A percentile compares a stretch with the other conserved stretches of the same genome.
Conservation (phyloP, 2,888 invertebrate genomes). For the Drosophila kokeensis region DNA sequence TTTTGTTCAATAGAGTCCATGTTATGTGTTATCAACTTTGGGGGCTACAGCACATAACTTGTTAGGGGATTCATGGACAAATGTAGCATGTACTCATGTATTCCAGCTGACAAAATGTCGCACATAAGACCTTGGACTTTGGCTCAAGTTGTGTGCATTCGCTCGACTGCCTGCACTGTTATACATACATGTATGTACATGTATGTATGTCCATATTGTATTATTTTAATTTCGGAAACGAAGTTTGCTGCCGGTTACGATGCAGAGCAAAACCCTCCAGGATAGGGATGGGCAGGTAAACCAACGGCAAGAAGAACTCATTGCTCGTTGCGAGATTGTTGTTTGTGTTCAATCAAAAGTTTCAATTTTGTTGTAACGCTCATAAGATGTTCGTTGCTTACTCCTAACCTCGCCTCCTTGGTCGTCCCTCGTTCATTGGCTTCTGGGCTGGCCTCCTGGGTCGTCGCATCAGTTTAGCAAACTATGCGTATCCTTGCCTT, state of each 20-base stretch:
- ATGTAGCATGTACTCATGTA: conserved; percentile 9
- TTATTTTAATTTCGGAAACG: conserved; percentile 78
- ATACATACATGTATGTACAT: conserved; percentile 46
- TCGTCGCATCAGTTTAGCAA: conserved; percentile 48
- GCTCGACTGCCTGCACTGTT: conserved; percentile 44
- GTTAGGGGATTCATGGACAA: conserved; percentile 1
- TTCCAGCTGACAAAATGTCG: conserved; percentile 2
- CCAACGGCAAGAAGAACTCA: conserved; percentile 43
- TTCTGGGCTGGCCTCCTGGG: conserved; percentile 34
- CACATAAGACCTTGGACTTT: conserved; percentile 22
- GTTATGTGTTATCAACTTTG: conserved; percentile 14
- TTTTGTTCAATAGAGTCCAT: neutral
- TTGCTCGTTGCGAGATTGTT: conserved; percentile 59
- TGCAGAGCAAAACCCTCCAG: conserved; percentile 14
- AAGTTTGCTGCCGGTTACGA: conserved; percentile 48
- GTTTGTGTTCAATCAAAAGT: conserved; percentile 80
- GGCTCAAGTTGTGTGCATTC: conserved; percentile 3
- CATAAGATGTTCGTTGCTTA: conserved; percentile 50
- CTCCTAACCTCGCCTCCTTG: conserved; percentile 4
- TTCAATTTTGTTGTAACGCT: conserved; percentile 67
- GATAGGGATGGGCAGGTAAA: conserved; percentile 32
- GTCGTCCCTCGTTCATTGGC: conserved; percentile 23
- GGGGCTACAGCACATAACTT: conserved; percentile 16
- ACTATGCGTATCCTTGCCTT: conserved; percentile 72
- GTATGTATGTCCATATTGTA: conserved; percentile 49